A percentile compares a stretch with the other conserved stretches of the same genome.
Evolutionary conservation across 2,797 vertebrate species (phyloP).

Genomic region (Pantherophis vulpinus): DNA sequence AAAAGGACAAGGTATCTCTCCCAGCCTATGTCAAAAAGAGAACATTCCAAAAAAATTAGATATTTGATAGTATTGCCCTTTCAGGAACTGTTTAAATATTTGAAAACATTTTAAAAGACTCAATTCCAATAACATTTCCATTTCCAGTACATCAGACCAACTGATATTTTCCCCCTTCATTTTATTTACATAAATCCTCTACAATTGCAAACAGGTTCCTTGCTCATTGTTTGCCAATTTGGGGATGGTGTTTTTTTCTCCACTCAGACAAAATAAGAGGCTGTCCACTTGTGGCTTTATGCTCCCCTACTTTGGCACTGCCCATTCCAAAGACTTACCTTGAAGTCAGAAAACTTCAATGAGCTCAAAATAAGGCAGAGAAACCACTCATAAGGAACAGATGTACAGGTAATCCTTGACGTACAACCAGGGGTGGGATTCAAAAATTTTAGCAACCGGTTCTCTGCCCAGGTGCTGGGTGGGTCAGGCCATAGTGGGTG

Average conservation of each 20-base stretch:
- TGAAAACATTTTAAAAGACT: constrained; percentile 43
- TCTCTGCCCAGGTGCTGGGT: no score
- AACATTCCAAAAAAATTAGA: constrained; percentile 39
- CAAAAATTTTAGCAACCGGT: no score
- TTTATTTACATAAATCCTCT: constrained; percentile 29
- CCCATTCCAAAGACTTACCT: neutral
- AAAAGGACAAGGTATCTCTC: constrained; percentile 46
- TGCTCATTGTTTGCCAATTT: constrained; percentile 23
- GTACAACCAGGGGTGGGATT: no score
- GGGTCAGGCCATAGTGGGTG: no score
- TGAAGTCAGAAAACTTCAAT: neutral
- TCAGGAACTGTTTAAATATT: constrained; percentile 33
- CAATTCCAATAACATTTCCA: constrained; percentile 15
- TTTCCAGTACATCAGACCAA: constrained; percentile 18
- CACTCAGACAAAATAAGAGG: neutral
- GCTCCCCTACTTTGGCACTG: neutral
- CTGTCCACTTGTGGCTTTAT: neutral
- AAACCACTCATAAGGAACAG: neutral
- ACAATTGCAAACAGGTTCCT: constrained; percentile 34
- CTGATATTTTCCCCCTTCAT: neutral
- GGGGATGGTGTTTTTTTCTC: neutral
- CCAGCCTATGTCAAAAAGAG: constrained; percentile 25
- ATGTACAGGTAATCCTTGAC: neutral
- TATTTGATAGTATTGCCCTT: constrained; percentile 36
- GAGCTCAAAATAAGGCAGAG: neutral